Base-by-base conservation (phyloP, 2,888 invertebrate species). In the Tricholauxania praeusta region DNA sequence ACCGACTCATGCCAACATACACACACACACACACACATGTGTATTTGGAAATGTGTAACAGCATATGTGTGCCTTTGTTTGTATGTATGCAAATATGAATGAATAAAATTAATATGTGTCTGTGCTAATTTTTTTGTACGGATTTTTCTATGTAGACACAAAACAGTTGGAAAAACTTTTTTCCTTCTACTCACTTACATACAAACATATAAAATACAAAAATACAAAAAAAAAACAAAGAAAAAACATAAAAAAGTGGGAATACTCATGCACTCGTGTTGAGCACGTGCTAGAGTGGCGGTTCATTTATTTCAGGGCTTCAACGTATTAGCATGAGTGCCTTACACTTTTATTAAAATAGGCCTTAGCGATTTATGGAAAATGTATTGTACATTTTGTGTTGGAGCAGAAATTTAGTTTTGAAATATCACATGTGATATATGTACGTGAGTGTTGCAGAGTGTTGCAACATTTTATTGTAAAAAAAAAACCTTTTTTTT, bases 71-170 rank as follows among this genome's bases (percentile, higher is more conserved):
- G 39, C 12, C 39, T 39, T 39, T 39, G 7, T 32, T 66, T 6
- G 47, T 48, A 47, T 57, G 55, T 47, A 28, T 72, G 10, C 65
- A n/a, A 64, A 17, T 67, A 52, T 76, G 55, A 28, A 63, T 19
- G 53, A 63, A 64, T 64, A 48, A 57, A 71, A 63, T 71, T 71
- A 69, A 55, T 64, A 64, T 71, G 64, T 57, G 64, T 57, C 63
- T 71, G 64, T 71, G 53, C 48, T 52, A 64, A 63, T 64, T 63
- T 71, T 39, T 71, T 71, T 71, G 55, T 49, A 55, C 64, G 71
- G 64, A 64, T 57, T 67, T 19, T 53, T 39, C 39, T 48, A 19
- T 53, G 55, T 67, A 53, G 22, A 55, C 55, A 67, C 19, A 55
- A 53, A 55, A 19, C 39, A 39, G 47, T 57, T 67, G 52, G 39